Conservation (phyloP, 2,888 invertebrate species). For the Coremacera marginata region DNA sequence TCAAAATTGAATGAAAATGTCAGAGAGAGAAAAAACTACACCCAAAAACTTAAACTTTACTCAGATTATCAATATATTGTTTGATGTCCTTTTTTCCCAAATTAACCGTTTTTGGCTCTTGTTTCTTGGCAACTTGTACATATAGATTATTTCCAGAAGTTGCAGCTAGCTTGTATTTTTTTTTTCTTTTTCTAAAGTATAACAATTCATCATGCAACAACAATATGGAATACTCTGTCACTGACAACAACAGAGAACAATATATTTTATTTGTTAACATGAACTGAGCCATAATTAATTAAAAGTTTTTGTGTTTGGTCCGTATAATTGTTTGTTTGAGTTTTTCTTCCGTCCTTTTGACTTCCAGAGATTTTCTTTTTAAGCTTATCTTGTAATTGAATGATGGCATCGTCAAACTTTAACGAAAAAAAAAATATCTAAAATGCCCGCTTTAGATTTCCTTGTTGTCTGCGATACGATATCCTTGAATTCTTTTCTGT, state of each 20-base stretch:
- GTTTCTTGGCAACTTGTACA: too few species aligned
- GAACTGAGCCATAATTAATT: constrained; percentile 66
- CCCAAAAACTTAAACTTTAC: too few species aligned
- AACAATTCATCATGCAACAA: neutral
- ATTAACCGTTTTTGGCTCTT: too few species aligned
- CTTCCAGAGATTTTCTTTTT: neutral
- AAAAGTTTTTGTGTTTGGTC: constrained; percentile 43
- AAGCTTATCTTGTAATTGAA: constrained; percentile 65
- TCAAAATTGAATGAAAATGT: too few species aligned
- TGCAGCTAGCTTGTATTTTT: neutral
- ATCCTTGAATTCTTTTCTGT: neutral
- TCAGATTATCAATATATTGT: too few species aligned
- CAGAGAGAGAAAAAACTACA: neutral
- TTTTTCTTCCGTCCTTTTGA: neutral
- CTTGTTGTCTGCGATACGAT: too few species aligned
- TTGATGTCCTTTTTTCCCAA: too few species aligned
- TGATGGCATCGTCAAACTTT: constrained; percentile 62
- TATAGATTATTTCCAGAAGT: neutral
- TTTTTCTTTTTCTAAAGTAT: neutral
- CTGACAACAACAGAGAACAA: constrained; percentile 39
- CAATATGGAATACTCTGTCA: neutral
- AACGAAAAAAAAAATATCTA: neutral
- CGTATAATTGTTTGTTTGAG: neutral
- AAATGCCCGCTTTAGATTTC: too few species aligned
- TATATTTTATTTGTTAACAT: constrained; percentile 56